Conservation (phyloP, 1,140 invertebrate species). For the Brachionus koreanus region DNA sequence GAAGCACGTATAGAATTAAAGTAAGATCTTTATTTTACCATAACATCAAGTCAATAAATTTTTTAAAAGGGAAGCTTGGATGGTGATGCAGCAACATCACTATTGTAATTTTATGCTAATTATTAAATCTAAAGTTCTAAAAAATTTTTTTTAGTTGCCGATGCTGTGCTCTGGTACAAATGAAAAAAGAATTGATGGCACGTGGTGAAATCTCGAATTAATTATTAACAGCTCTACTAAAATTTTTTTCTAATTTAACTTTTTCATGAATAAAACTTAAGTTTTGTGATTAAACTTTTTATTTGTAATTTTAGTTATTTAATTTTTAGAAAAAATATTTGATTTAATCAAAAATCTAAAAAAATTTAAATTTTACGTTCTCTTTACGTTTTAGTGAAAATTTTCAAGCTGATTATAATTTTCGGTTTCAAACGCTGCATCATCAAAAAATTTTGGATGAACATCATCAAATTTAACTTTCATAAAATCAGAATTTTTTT, state of each 20-base stretch:
- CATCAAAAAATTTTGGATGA: neutral
- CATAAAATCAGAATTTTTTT: constrained; percentile 14
- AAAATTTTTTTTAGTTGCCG: constrained; percentile 21
- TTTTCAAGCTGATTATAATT: neutral
- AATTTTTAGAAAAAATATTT: neutral
- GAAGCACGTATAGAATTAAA: constrained; percentile 9
- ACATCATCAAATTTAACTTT: neutral
- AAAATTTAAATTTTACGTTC: neutral
- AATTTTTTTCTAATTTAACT: neutral
- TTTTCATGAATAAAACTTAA: neutral
- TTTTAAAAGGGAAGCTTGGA: constrained; percentile 15
- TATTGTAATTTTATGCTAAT: neutral
- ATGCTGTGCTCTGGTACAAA: constrained; percentile 9
- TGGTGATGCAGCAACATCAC: neutral
- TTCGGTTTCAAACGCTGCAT: neutral
- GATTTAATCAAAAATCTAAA: neutral
- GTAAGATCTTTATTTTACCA: neutral
- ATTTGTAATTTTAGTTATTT: no score
- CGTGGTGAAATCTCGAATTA: neutral
- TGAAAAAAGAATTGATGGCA: constrained; percentile 33
- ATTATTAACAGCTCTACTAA: neutral
- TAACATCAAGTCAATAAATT: neutral
- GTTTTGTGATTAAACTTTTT: neutral
- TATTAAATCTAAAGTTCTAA: neutral
- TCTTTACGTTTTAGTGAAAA: neutral